A percentile compares a stretch with the other conserved stretches of the same genome.
Evolutionary conservation across 2,888 invertebrate species (phyloP).

Genomic region (Catonia carolina): DNA sequence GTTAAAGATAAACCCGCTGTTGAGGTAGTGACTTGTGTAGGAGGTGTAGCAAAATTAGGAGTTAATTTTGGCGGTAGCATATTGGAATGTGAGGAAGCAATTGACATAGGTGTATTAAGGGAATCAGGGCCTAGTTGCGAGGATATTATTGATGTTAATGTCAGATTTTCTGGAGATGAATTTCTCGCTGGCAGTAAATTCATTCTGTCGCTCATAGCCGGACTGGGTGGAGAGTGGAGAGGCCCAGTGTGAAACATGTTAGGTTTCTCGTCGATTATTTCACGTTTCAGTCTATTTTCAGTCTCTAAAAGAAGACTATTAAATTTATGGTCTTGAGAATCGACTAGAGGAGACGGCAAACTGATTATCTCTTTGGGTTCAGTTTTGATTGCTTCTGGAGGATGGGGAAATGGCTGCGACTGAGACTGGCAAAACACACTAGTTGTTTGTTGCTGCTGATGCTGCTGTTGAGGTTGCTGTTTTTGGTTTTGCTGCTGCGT

Average conservation of each 20-base stretch:
- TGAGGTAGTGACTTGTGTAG: constrained; percentile 47
- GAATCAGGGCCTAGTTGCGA: constrained; percentile 62
- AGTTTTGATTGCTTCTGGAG: constrained; percentile 35
- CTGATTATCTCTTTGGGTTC: constrained; percentile 36
- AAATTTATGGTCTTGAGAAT: constrained; percentile 31
- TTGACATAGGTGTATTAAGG: constrained; percentile 41
- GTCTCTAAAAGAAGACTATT: constrained; percentile 28
- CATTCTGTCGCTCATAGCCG: constrained; percentile 37
- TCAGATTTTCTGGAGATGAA: constrained; percentile 59
- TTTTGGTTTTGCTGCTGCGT: constrained; percentile 34
- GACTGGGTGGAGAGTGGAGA: constrained; percentile 54
- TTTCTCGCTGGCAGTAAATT: constrained; percentile 46
- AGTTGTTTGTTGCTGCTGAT: constrained; percentile 37
- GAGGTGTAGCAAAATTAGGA: constrained; percentile 58
- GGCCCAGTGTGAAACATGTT: constrained; percentile 51
- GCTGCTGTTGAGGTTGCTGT: constrained; percentile 36
- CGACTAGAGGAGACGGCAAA: constrained; percentile 19
- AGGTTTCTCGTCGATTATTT: constrained; percentile 42
- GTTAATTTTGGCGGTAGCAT: constrained; percentile 66
- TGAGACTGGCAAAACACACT: constrained; percentile 27
- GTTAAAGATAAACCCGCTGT: constrained; percentile 47
- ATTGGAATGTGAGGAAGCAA: constrained; percentile 42
- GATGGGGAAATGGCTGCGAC: constrained; percentile 33
- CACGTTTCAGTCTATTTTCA: constrained; percentile 31
- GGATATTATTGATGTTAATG: constrained; percentile 60